Percentiles rank a stretch among this genome's conserved stretches.
phyloP scores from a whole-genome alignment of 2,797 vertebrate genomes.

The Malacoctenus gilli region DNA sequence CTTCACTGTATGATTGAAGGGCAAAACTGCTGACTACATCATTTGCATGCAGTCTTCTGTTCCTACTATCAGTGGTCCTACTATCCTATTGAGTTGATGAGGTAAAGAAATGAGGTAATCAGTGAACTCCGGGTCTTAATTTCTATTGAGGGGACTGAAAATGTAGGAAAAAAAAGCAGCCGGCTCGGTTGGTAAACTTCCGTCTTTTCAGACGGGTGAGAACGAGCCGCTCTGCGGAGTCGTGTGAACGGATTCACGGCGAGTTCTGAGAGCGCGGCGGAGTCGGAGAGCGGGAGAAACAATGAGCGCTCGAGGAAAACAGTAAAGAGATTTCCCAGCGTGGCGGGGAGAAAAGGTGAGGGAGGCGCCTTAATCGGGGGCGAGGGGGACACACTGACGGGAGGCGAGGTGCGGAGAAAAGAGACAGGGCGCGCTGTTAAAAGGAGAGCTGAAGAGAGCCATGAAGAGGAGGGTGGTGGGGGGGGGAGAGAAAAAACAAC shows the following conservation, averaged over 20 bases:
- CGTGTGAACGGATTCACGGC: slow-evolving; percentile 24
- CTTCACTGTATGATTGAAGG: no score
- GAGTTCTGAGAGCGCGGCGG: no score
- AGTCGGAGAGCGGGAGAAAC: slow-evolving; percentile 33
- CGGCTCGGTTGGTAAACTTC: background rate
- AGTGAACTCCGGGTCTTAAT: no score
- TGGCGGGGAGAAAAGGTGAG: slow-evolving; percentile 53
- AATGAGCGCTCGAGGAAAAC: slow-evolving; percentile 36
- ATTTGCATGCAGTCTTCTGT: no score
- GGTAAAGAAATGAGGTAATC: no score
- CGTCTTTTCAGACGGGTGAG: slow-evolving; percentile 17
- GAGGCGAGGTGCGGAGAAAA: slow-evolving; percentile 67
- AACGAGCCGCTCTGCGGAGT: slow-evolving; percentile 44
- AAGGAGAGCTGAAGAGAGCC: slow-evolving; percentile 63
- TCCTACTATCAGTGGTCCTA: no score
- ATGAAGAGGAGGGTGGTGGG: slow-evolving; percentile 64
- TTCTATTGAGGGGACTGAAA: no score
- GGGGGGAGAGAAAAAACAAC: slow-evolving; percentile 75
- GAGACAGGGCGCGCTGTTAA: slow-evolving; percentile 61
- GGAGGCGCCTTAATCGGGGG: slow-evolving; percentile 60
- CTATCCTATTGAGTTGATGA: no score
- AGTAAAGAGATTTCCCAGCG: slow-evolving; percentile 65
- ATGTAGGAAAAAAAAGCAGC: background rate
- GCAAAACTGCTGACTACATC: no score
- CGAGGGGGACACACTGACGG: slow-evolving; percentile 58